Conservation (phyloP, 1,140 invertebrate genomes). For the Euura lappo region DNA sequence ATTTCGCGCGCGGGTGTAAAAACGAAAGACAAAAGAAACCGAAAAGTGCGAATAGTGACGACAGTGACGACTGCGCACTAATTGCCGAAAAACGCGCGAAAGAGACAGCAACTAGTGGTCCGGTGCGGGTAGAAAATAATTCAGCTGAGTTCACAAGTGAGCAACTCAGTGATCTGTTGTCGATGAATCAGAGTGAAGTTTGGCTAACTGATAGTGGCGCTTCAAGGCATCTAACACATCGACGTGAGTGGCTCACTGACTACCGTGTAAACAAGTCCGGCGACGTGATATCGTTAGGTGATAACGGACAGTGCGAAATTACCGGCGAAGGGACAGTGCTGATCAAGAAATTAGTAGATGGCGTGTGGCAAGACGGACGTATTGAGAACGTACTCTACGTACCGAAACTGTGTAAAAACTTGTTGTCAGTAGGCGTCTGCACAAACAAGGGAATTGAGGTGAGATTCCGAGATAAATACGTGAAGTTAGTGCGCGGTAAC, state of each 20-base stretch:
- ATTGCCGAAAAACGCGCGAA: conserved; percentile 9
- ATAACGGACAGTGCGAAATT: conserved; percentile 21
- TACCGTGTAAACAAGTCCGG: conserved; percentile 15
- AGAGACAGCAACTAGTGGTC: neutral
- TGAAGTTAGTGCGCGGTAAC: neutral
- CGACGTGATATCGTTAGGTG: conserved; percentile 20
- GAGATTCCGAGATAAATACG: neutral
- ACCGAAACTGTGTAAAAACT: neutral
- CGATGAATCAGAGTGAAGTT: conserved; percentile 18
- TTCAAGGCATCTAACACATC: neutral
- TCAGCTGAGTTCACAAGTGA: neutral
- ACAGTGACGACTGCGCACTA: neutral
- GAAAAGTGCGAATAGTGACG: conserved; percentile 6
- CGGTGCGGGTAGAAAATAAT: neutral
- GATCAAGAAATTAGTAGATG: conserved; percentile 20
- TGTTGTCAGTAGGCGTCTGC: neutral
- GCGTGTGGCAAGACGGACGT: conserved; percentile 7
- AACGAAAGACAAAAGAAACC: neutral
- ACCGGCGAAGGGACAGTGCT: conserved; percentile 18
- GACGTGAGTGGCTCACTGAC: conserved; percentile 28
- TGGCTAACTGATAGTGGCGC: conserved; percentile 29
- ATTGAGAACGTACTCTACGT: conserved; percentile 24
- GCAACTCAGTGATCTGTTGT: conserved; percentile 11
- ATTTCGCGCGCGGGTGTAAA: conserved; percentile 21
- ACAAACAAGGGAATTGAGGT: neutral